phyloP scores from a whole-genome alignment of 2,113 vertebrate genomes.

The Carettochelys insculpta region DNA sequence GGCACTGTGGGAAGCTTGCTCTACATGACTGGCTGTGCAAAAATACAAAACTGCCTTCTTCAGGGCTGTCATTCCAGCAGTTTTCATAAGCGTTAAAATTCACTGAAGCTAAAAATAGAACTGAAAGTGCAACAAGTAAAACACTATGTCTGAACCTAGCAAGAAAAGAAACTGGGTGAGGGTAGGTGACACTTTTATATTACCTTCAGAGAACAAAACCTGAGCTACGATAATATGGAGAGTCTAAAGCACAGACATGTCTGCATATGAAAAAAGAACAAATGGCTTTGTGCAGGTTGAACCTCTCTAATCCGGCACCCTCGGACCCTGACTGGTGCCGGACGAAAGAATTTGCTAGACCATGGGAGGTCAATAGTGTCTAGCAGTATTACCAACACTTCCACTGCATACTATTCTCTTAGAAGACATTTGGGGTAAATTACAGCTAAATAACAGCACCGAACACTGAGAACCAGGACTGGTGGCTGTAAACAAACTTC shows the following conservation, averaged over 20 bases:
- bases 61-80: constrained; percentile 14
- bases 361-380: no score
- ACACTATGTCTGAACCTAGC: no score
- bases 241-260: neutral
- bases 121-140: neutral
- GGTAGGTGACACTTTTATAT: constrained; percentile 46
- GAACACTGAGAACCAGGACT: no score
- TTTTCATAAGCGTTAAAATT: neutral
- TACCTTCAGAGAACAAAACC: neutral
- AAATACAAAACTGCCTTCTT: constrained; percentile 16
- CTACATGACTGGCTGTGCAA: constrained; percentile 25
- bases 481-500: no score
- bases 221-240: neutral
- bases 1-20: constrained; percentile 15
- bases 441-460: no score
- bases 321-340: no score
- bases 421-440: no score
- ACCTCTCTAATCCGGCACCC: no score
- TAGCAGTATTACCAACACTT: no score
- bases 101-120: constrained; percentile 24
- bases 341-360: no score
- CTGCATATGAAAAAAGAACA: neutral
- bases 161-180: neutral
- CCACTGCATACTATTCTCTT: no score
- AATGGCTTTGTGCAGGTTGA: no score